Conservation (phyloP, 2,888 invertebrate genomes). For the Tiliacea citrago region DNA sequence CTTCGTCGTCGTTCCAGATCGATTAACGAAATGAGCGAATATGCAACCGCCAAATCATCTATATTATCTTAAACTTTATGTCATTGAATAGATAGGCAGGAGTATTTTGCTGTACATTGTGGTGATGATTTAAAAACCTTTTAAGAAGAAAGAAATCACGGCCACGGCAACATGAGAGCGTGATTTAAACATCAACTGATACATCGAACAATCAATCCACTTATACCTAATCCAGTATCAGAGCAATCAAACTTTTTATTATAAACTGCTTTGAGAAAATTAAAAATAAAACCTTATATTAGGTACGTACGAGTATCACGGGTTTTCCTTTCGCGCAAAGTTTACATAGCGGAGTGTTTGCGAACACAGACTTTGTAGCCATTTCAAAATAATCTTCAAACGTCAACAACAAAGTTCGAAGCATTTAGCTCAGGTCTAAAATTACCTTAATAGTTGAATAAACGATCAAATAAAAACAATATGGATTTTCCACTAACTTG, state of each 20-base stretch:
- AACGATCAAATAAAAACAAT: conserved; percentile 2
- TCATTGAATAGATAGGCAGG: too few relatives aligned
- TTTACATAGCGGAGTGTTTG: not conserved
- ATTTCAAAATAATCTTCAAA: not conserved
- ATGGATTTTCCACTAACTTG: conserved; percentile 13
- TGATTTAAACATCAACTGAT: not conserved
- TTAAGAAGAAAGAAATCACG: not conserved
- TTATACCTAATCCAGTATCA: not conserved
- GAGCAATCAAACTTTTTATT: not conserved
- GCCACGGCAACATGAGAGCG: too few relatives aligned
- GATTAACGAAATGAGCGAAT: not conserved
- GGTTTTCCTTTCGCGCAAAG: conserved; percentile 13
- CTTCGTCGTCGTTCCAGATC: too few relatives aligned
- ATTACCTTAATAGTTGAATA: not conserved
- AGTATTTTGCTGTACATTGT: too few relatives aligned
- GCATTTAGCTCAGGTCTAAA: not conserved
- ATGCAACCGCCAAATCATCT: too few relatives aligned
- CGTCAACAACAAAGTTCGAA: conserved; percentile 7
- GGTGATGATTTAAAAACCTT: too few relatives aligned
- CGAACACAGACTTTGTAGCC: conserved; percentile 7
- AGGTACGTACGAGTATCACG: not conserved
- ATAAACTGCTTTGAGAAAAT: conserved; percentile 6
- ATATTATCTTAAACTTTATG: too few relatives aligned
- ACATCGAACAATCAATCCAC: not conserved
- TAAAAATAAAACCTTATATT: not conserved